A percentile compares a stretch with the other conserved stretches of the same genome.
These are phyloP conservation scores for Philereme vetulata DNA, from an alignment of 2,888 invertebrate genomes.

Conservation along the genomic window DNA sequence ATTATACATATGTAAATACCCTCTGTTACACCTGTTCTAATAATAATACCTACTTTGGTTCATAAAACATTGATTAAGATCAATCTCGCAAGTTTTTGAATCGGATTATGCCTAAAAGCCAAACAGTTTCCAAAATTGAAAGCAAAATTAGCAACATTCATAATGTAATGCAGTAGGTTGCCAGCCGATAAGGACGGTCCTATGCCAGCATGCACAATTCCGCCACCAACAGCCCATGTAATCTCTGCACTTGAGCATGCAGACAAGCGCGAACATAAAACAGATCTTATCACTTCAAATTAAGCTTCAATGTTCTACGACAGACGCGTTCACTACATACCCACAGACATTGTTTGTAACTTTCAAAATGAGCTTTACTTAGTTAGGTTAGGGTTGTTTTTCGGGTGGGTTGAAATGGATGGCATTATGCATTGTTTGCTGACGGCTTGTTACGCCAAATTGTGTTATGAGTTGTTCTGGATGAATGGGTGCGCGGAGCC, in stretches of 20 bases:
- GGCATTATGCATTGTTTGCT: constrained; percentile 41
- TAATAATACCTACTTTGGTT: too few relatives aligned
- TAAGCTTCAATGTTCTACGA: constrained; percentile 26
- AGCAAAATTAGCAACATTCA: constrained; percentile 20
- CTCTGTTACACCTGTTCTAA: too few relatives aligned
- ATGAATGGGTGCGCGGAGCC: constrained; percentile 31
- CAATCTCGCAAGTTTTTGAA: too few relatives aligned
- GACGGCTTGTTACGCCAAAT: constrained; percentile 43
- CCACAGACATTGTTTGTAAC: constrained; percentile 9
- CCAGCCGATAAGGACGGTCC: constrained; percentile 34
- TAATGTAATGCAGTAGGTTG: constrained; percentile 24
- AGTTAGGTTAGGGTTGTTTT: constrained; percentile 23
- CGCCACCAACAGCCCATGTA: constrained; percentile 37
- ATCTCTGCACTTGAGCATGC: constrained; percentile 37
- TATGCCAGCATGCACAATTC: constrained; percentile 37
- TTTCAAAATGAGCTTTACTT: constrained; percentile 19
- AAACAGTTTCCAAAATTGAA: neutral
- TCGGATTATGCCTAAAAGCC: too few relatives aligned
- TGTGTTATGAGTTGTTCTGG: constrained; percentile 40
- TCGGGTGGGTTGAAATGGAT: constrained; percentile 20
- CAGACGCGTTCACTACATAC: constrained; percentile 14
- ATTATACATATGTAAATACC: too few relatives aligned
- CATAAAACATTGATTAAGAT: too few relatives aligned
- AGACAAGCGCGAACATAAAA: constrained; percentile 21
- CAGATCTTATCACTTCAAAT: constrained; percentile 13